phyloP scores from a whole-genome alignment of 2,113 vertebrate genomes.

The Arizona elegans region DNA sequence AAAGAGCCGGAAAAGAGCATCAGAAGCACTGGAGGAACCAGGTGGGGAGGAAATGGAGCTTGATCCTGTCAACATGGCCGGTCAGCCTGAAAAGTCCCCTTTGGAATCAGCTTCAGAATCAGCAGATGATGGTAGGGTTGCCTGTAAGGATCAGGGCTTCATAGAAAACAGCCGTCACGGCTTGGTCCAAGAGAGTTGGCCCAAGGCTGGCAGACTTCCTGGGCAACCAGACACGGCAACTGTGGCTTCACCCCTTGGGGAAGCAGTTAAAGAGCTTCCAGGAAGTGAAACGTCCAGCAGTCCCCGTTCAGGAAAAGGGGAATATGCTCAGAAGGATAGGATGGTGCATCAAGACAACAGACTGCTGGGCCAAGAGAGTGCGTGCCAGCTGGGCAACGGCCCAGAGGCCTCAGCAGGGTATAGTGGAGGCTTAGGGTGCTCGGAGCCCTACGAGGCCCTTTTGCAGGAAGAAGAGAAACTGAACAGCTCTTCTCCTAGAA shows the following conservation, averaged over 20 bases:
- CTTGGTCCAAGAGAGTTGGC: not conserved
- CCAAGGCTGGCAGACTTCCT: not conserved
- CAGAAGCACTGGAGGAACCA: not conserved
- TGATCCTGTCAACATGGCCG: rapidly evolving
- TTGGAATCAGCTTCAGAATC: not conserved
- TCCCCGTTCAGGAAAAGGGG: not conserved
- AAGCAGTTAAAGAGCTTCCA: not conserved
- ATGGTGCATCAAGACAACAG: not conserved
- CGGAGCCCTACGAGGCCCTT: not conserved
- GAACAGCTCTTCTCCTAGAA: not conserved
- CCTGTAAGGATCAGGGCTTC: not conserved
- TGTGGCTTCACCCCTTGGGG: too few species aligned
- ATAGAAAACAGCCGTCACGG: not conserved
- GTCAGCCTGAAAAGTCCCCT: not conserved
- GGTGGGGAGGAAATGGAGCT: not conserved
- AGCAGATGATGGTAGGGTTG: not conserved
- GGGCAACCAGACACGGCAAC: too few species aligned
- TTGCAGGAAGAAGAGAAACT: not conserved
- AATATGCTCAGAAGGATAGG: not conserved
- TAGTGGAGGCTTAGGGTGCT: rapidly evolving
- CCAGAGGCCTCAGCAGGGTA: not conserved
- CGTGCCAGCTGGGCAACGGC: not conserved
- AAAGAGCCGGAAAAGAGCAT: not conserved
- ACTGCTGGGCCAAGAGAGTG: not conserved
- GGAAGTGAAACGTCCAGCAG: not conserved